A percentile compares a stretch with the other conserved stretches of the same genome.
Conservation (phyloP, 2,113 vertebrate genomes). For the Heterotilapia buettikoferi region DNA sequence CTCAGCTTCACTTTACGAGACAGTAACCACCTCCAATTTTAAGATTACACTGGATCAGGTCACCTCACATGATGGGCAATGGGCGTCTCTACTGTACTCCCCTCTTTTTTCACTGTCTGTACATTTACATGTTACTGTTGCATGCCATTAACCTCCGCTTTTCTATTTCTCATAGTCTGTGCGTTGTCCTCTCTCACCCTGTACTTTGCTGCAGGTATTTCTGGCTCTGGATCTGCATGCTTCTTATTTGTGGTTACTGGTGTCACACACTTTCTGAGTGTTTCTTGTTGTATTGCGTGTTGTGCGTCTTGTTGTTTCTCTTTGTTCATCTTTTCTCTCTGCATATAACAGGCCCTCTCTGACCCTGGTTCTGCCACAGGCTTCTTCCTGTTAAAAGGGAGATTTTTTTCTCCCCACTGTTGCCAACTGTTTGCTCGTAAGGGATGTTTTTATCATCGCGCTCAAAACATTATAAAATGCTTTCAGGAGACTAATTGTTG, state of each 20-base stretch:
- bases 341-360: background rate
- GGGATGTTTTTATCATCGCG: background rate
- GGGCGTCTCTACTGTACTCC: background rate
- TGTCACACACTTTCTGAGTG: background rate
- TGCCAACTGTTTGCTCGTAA: background rate
- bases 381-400: background rate
- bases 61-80: background rate
- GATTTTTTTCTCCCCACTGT: background rate
- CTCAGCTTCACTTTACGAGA: background rate
- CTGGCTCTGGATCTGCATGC: background rate
- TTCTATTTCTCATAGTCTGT: background rate
- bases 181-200: background rate
- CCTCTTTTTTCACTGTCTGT: background rate
- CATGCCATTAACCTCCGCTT: background rate
- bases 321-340: background rate
- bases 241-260: background rate
- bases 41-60: background rate
- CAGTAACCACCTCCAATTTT: background rate
- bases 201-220: background rate
- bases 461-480: background rate
- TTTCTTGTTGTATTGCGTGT: background rate
- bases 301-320: background rate
- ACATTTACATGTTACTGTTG: background rate
- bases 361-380: background rate
- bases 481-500: background rate